These are phyloP conservation scores for Echinometra lucunter DNA, from an alignment of 53 echinoderm and acorn worm species.

Conservation along the genomic window DNA sequence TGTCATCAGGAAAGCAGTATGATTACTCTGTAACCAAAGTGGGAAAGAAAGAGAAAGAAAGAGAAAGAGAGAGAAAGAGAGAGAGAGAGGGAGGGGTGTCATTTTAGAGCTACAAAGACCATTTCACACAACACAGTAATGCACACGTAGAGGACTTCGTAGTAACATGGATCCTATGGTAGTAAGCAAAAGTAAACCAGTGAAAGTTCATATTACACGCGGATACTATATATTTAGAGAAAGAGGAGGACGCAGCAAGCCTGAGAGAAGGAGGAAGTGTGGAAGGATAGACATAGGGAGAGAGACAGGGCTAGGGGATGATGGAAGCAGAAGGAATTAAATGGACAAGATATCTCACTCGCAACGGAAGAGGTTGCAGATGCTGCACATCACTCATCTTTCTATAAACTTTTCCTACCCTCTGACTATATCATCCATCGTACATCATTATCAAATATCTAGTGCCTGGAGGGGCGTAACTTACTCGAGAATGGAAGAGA, in stretches of 20 bases:
- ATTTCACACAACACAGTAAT: no score
- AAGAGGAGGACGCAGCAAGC: neutral
- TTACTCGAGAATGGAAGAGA: conserved; percentile 11
- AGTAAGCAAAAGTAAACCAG: no score
- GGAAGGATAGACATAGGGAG: neutral
- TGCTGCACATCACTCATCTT: neutral
- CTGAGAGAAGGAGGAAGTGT: neutral
- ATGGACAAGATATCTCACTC: neutral
- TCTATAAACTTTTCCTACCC: neutral
- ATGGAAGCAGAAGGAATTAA: neutral
- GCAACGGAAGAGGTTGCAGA: neutral
- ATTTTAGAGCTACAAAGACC: no score
- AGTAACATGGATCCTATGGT: no score
- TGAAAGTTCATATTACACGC: no score
- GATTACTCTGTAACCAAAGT: no score
- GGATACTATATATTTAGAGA: no score
- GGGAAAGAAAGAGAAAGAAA: neutral
- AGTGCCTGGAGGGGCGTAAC: neutral
- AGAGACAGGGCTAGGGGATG: neutral
- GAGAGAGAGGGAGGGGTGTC: conserved; percentile 42
- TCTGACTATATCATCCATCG: neutral
- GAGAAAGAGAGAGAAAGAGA: conserved; percentile 5
- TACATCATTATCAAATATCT: conserved; percentile 39
- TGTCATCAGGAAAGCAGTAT: no score
- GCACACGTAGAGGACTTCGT: no score